A percentile compares a stretch with the other conserved stretches of the same genome.
These are phyloP conservation scores for Cantharis rufa DNA, from an alignment of 2,888 invertebrate species.

Conservation along the genomic window DNA sequence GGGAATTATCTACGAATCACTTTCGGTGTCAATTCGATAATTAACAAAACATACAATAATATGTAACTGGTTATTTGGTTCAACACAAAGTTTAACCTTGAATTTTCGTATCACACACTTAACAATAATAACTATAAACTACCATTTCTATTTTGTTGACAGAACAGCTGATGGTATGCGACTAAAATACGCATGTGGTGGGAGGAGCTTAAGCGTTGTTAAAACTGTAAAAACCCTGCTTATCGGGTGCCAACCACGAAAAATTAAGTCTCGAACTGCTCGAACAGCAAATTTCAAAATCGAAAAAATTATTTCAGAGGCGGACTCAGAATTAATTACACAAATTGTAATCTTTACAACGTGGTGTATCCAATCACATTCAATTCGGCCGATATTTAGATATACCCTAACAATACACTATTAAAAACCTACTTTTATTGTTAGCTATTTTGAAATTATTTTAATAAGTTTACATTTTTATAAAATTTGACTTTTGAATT, in stretches of 20 bases:
- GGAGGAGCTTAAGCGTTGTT: neutral
- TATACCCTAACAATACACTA: too few relatives aligned
- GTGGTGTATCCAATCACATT: too few relatives aligned
- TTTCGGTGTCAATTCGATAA: conserved; percentile 35
- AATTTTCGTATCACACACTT: conserved; percentile 42
- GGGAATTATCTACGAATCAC: conserved; percentile 32
- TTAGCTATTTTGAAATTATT: too few relatives aligned
- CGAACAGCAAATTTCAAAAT: too few relatives aligned
- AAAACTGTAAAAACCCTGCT: neutral
- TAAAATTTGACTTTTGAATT: too few relatives aligned
- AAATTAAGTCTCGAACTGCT: neutral
- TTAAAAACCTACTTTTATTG: too few relatives aligned
- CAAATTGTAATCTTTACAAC: neutral
- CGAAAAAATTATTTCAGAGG: neutral
- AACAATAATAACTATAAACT: conserved; percentile 34
- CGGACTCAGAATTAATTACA: neutral
- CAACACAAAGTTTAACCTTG: conserved; percentile 71
- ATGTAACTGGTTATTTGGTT: conserved; percentile 57
- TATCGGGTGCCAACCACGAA: neutral
- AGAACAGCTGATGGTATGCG: conserved; percentile 43
- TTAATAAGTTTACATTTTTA: too few relatives aligned
- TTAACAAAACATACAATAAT: conserved; percentile 55
- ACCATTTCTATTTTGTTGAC: conserved; percentile 45
- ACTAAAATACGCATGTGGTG: neutral
- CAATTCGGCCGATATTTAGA: too few relatives aligned